Evolutionary conservation across 2,113 vertebrate genomes (phyloP).

Genomic region (Synodontis membranacea): DNA sequence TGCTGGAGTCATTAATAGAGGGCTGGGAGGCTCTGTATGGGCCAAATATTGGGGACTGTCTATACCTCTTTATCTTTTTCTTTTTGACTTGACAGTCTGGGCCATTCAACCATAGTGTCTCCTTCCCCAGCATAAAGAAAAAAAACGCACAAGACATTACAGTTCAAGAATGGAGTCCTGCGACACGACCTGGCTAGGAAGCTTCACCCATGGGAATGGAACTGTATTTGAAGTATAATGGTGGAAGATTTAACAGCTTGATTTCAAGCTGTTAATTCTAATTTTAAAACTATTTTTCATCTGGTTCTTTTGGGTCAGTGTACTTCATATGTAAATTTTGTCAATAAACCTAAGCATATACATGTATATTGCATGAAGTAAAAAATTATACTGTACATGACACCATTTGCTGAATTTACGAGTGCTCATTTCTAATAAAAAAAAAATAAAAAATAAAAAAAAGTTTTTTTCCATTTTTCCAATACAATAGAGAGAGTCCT

Average conservation of each 20-base stretch:
- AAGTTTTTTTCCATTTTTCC: slow-evolving; percentile 10
- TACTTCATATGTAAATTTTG: not conserved
- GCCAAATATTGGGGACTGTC: slow-evolving; percentile 47
- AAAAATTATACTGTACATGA: not conserved
- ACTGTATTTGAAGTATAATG: slow-evolving; percentile 12
- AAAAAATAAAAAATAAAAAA: no score
- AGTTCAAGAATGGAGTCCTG: not conserved
- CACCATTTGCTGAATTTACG: not conserved
- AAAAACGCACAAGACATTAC: slow-evolving; percentile 27
- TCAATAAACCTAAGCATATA: not conserved
- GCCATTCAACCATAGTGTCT: slow-evolving; percentile 32
- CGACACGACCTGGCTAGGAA: not conserved
- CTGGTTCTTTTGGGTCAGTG: not conserved
- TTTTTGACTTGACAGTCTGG: slow-evolving; percentile 40
- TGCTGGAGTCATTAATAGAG: slow-evolving; percentile 51
- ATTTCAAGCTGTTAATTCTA: not conserved
- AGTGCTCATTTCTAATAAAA: not conserved
- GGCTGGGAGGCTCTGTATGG: slow-evolving; percentile 40
- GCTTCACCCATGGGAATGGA: not conserved
- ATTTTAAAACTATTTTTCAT: not conserved
- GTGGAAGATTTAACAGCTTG: not conserved
- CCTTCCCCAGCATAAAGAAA: not conserved
- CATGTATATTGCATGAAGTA: not conserved
- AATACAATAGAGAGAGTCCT: slow-evolving; percentile 3
- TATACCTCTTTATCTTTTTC: slow-evolving; percentile 26